Base-by-base conservation (phyloP, 2,888 invertebrate species). In the Sarcophaga carnaria region DNA sequence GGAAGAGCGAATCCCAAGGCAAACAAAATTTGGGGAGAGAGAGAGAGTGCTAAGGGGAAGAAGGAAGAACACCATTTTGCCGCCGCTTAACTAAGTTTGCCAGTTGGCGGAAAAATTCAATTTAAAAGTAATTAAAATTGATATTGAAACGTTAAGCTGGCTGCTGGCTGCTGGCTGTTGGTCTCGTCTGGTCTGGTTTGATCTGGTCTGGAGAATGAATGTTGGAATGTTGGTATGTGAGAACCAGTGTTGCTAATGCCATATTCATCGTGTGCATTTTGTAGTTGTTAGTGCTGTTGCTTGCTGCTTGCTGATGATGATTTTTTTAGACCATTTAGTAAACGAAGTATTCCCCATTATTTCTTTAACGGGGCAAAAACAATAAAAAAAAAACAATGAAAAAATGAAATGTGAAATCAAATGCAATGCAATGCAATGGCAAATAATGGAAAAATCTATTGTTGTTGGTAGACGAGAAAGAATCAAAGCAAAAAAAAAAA, bases 81-180 rank as follows among this genome's bases (percentile, higher is more conserved):
- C 25, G 63, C 17, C 67, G 87, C 71, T 81, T 81, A 83, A 86
- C 80, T 78, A 83, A 80, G 80, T 83, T 74, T 83, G 59, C 62
- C 60, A 71, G 37, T 37, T 81, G 45, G 81, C 84, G 87, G 87
- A 87, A 81, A 86, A 87, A 83, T 87, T 87, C 81, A 87, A 87
- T 87, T 87, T 75, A 79, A 78, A 79, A 87, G 81, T 81, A 87
- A 87, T 87, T 87, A 87, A 81, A 87, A 87, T 79, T 87, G 83
- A 79, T 87, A 84, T 84, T 87, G 78, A 87, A 87, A 84, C 79
- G 78, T 84, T 81, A 70, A 81, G 81, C 86, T 85, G 66, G 67
- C 69, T 25, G 27, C 14, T 60, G 60, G 72, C 17, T 78, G 62
- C 63, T 22, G 22, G 22, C 22, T 22, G 22, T 22, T 70, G 63